phyloP scores from a whole-genome alignment of 2,888 invertebrate genomes.

The Pseudeuparius sepicola region DNA sequence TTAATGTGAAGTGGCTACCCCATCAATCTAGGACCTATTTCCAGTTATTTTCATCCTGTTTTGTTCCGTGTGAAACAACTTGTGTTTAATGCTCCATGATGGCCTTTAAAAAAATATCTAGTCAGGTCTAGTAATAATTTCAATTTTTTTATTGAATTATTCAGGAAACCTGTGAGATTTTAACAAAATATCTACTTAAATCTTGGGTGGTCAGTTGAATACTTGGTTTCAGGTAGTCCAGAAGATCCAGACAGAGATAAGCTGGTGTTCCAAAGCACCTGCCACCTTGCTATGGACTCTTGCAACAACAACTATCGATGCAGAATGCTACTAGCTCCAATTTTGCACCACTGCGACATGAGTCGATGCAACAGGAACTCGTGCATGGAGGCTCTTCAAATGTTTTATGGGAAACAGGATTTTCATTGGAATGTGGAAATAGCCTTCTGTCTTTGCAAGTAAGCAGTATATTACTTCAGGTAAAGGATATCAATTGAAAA shows the following conservation, averaged over 20 bases:
- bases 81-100: too few species aligned
- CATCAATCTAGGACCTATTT: too few species aligned
- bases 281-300: conserved; percentile 73
- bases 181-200: too few species aligned
- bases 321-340: conserved; percentile 68
- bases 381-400: conserved; percentile 79
- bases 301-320: conserved; percentile 77
- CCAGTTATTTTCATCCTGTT: too few species aligned
- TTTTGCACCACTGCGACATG: conserved; percentile 72
- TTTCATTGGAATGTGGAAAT: conserved; percentile 80
- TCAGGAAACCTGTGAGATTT: too few species aligned
- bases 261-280: conserved; percentile 58
- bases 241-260: conserved; percentile 43
- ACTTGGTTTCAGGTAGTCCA: conserved; percentile 32
- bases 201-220: too few species aligned
- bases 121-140: too few species aligned
- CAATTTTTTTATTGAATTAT: too few species aligned
- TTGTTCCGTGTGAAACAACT: too few species aligned
- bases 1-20: too few species aligned
- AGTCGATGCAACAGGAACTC: conserved; percentile 71
- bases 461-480: conserved; percentile 41
- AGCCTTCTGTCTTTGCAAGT: conserved; percentile 91
- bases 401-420: conserved; percentile 72
- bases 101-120: too few species aligned
- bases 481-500: too few species aligned